Evolutionary conservation across 2,888 invertebrate species (phyloP).

Genomic region (Synanthedon formicaeformis): DNA sequence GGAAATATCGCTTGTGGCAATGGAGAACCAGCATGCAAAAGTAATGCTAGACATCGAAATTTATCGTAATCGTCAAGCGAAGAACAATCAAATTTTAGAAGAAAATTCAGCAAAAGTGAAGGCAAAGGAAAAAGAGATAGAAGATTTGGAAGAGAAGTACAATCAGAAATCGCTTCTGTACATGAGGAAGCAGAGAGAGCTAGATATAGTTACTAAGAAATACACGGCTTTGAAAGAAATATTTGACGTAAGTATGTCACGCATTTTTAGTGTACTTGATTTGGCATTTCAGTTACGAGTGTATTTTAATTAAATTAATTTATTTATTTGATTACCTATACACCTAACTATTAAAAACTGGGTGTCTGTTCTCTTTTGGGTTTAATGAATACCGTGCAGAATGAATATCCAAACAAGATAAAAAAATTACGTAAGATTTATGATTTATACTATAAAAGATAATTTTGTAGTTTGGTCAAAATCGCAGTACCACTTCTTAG

Average conservation of each 20-base stretch:
- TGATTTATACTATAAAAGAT: too few relatives aligned
- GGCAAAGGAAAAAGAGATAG: constrained; percentile 43
- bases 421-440: too few relatives aligned
- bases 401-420: too few relatives aligned
- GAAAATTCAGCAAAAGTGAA: constrained; percentile 32
- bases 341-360: too few relatives aligned
- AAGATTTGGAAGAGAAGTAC: constrained; percentile 36
- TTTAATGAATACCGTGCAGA: too few relatives aligned
- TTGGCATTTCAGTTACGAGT: too few relatives aligned
- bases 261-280: too few relatives aligned
- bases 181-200: constrained; percentile 49
- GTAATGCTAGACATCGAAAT: constrained; percentile 71
- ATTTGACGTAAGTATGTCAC: constrained; percentile 43
- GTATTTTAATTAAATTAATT: too few relatives aligned
- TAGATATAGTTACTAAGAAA: constrained; percentile 49
- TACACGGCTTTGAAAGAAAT: constrained; percentile 37
- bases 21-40: constrained; percentile 72
- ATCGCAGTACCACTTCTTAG: too few relatives aligned
- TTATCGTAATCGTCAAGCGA: constrained; percentile 45
- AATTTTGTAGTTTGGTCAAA: too few relatives aligned
- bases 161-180: constrained; percentile 33
- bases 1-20: constrained; percentile 65
- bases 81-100: constrained; percentile 37
- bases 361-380: too few relatives aligned
- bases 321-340: too few relatives aligned